Conservation (phyloP, 2,797 vertebrate species). For the Triplophysa yarkandensis region DNA sequence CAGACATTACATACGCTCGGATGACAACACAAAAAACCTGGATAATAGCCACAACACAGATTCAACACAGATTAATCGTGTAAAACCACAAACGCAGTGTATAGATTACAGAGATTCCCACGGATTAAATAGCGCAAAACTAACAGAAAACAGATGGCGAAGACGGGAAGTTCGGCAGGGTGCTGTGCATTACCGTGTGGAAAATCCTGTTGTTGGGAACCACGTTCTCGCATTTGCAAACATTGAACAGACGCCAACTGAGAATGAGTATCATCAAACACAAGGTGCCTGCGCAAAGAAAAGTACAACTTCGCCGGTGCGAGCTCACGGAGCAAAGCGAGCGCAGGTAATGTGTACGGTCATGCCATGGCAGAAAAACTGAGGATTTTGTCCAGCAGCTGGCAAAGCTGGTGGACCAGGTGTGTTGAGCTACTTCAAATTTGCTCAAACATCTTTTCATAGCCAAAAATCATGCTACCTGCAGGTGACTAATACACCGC, state of each 20-base stretch:
- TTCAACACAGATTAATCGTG: slow-evolving; percentile 27
- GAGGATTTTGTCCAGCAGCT: slow-evolving; percentile 38
- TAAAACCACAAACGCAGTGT: slow-evolving; percentile 28
- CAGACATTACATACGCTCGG: neutral
- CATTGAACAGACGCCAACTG: slow-evolving; percentile 36
- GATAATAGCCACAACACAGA: slow-evolving; percentile 1
- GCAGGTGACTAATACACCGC: slow-evolving; percentile 42
- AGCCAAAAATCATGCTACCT: slow-evolving; percentile 35
- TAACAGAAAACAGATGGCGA: slow-evolving; percentile 61
- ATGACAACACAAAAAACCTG: neutral
- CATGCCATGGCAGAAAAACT: slow-evolving; percentile 33
- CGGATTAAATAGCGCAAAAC: slow-evolving; percentile 44
- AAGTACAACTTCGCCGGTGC: slow-evolving; percentile 16
- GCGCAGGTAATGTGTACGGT: slow-evolving; percentile 27
- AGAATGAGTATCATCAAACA: slow-evolving; percentile 4
- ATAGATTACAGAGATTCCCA: slow-evolving; percentile 49
- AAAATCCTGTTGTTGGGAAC: slow-evolving; percentile 51
- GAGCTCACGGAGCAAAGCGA: neutral
- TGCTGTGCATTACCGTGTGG: slow-evolving; percentile 28
- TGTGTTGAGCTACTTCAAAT: slow-evolving; percentile 53
- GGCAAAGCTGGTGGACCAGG: slow-evolving; percentile 49
- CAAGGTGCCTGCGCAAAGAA: slow-evolving; percentile 1
- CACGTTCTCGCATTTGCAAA: slow-evolving; percentile 39
- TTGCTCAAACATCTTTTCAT: slow-evolving; percentile 43
- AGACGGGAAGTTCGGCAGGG: slow-evolving; percentile 34